Evolutionary conservation across 2,888 invertebrate species (phyloP).

Genomic region (Cryptocephalus moraei): DNA sequence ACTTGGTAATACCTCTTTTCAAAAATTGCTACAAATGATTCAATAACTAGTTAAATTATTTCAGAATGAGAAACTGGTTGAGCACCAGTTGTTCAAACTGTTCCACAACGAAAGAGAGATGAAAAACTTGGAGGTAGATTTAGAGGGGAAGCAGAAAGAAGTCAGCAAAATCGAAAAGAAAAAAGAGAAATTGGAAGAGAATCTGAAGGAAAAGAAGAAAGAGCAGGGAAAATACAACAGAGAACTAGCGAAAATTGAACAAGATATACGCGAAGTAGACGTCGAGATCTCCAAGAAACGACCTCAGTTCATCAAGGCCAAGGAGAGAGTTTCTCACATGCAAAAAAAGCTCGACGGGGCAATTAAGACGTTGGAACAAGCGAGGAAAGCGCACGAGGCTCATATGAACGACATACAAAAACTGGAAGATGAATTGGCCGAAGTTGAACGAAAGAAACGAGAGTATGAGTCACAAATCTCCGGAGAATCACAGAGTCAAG

Average conservation of each 20-base stretch:
- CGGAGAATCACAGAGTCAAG: slow-evolving; percentile 70
- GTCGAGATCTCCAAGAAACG: slow-evolving; percentile 89
- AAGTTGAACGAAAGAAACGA: slow-evolving; percentile 64
- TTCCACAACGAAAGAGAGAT: slow-evolving; percentile 92
- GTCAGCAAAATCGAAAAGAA: slow-evolving; percentile 72
- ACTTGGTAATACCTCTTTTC: slow-evolving; percentile 47
- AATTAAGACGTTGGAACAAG: slow-evolving; percentile 76
- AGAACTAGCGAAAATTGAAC: slow-evolving; percentile 89
- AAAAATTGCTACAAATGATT: neutral
- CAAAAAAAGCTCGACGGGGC: slow-evolving; percentile 90
- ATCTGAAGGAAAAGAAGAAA: slow-evolving; percentile 87
- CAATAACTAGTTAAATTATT: slow-evolving; percentile 13
- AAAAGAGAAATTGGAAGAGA: slow-evolving; percentile 82
- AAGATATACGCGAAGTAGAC: slow-evolving; percentile 75
- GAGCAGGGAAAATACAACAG: slow-evolving; percentile 76
- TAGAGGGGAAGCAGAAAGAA: slow-evolving; percentile 73
- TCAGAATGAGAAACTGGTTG: slow-evolving; percentile 84
- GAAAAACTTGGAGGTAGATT: slow-evolving; percentile 67
- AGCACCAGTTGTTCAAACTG: slow-evolving; percentile 85
- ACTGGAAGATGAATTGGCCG: slow-evolving; percentile 70
- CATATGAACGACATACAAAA: slow-evolving; percentile 82
- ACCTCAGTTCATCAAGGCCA: slow-evolving; percentile 93
- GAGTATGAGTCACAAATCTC: slow-evolving; percentile 77
- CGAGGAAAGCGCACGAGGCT: slow-evolving; percentile 83
- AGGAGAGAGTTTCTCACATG: slow-evolving; percentile 91